phyloP scores from a whole-genome alignment of 2,888 invertebrate species.

The Rhingia rostrata region DNA sequence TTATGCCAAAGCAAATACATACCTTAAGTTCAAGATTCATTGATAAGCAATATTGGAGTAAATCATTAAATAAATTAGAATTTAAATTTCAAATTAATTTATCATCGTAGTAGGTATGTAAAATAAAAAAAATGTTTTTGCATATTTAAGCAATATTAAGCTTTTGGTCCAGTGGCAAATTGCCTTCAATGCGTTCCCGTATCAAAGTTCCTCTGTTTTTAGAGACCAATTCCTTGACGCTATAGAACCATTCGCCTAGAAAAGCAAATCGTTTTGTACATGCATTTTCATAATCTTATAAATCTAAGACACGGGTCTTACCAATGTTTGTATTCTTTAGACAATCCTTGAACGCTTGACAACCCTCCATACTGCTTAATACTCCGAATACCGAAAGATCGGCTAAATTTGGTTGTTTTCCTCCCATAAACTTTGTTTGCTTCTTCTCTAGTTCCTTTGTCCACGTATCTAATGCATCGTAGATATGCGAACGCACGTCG shows the following conservation, averaged over 20 bases:
- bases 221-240: slow-evolving; percentile 85
- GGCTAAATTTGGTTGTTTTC: slow-evolving; percentile 93
- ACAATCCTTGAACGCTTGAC: slow-evolving; percentile 93
- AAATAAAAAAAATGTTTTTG: background rate
- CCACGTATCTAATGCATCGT: slow-evolving; percentile 94
- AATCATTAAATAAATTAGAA: background rate
- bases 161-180: slow-evolving; percentile 62
- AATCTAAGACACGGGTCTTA: slow-evolving; percentile 80
- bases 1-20: no score
- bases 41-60: no score
- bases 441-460: slow-evolving; percentile 87
- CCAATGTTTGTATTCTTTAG: slow-evolving; percentile 89
- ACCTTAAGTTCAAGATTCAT: no score
- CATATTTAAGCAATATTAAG: slow-evolving; percentile 50
- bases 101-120: slow-evolving; percentile 5
- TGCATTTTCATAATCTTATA: no score
- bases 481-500: slow-evolving; percentile 94
- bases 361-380: slow-evolving; percentile 96
- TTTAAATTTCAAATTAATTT: slow-evolving; percentile 21
- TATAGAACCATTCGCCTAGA: slow-evolving; percentile 87
- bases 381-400: slow-evolving; percentile 96
- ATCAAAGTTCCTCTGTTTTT: slow-evolving; percentile 79
- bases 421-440: slow-evolving; percentile 92
- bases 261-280: background rate
- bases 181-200: slow-evolving; percentile 79